Evolutionary conservation across 2,113 vertebrate species (phyloP), one percentile per base, ranked within the genome.

Genomic region (Myrmophylax atrothorax): DNA sequence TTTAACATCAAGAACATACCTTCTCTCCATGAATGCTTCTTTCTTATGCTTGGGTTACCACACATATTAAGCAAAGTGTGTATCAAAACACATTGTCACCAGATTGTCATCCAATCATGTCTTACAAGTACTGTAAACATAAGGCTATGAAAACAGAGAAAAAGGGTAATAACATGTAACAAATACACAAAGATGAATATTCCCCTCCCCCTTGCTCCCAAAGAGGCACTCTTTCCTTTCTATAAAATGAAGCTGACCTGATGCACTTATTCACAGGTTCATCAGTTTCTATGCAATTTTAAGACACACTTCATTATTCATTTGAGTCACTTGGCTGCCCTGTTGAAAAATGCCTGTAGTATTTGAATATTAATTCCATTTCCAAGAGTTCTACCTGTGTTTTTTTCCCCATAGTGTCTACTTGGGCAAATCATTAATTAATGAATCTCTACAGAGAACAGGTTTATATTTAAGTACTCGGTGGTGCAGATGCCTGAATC

Each of bases 331-430:
- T 90, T 95, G 81, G 94, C 89, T 97, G 91, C 42, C 58, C 74
- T 94, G 82, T 96, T 96, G 91, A 97, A 97, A 97, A 94, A 63
- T 49, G 62, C 52, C 78, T 13, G 93, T 86, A 83, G 40, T 87
- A 93, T 90, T 91, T 93, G 26, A 78, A 85, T 95, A 94, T 95
- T 96, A 95, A 97, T 96, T 98, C 92, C 15, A 93, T 95, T 97
- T 97, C 90, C 84, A 90, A 93, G 79, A 82, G 47, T 96, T 97
- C 91, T 5, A 23, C 87, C 69, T 95, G 80, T 87, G 46, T 74
- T 95, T 42, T 42, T 96, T 94, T 73, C 23, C 28, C 80, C 28
- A 37, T 80, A 85, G 81, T 89, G 90, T 74, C 84, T 79, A 40
- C 91, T 90, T 88, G 47, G 47, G 66, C 73, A 72, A 31, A 83